Base-by-base conservation (phyloP, 2,888 invertebrate species). In the Lysandra bellargus region DNA sequence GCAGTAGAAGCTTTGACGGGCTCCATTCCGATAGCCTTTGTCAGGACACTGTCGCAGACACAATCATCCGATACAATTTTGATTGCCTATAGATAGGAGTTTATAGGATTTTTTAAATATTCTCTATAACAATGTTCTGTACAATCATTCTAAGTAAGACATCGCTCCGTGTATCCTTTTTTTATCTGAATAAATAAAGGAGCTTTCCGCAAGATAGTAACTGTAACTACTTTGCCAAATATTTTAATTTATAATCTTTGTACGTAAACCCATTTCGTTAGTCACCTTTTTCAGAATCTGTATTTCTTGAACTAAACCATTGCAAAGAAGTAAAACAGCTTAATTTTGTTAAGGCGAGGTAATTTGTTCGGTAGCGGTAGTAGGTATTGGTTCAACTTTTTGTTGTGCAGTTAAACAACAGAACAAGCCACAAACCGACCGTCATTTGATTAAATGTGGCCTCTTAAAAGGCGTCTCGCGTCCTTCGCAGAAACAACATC, bases 1-100 rank as follows among this genome's bases (percentile, higher is more conserved):
- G 86, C 84, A 86, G 85, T 82, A 82, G 84, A 74, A 61, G 87
- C 93, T 94, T 93, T 94, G 93, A 94, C 93, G 89, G 91, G 88
- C 88, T 83, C 85, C 61, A 92, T 90, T 88, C 88, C 87, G 85
- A 86, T 87, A 88, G 88, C 90, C 85, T 83, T 89, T 89, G 88
- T 86, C 86, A 85, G 87, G 84, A 86, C 86, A 80, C 81, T 83
- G 84, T 84, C 83, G 82, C 82, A 80, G 82, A 82, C 82, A 80
- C 83, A 84, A 88, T 88, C 88, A 87, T 85, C 87, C 86, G 86
- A 88, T 87, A 87, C 85, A 85, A 88, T 89, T 89, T 82, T 80
- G 78, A 79, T 69, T 90, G 89, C 88, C 88, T 78, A 81, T 84
- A 88, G 88, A 86, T 81, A 81, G 80, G 82, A 81, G 85, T 83